Base-by-base conservation (phyloP, 2,113 vertebrate genomes). In the Alces alces region DNA sequence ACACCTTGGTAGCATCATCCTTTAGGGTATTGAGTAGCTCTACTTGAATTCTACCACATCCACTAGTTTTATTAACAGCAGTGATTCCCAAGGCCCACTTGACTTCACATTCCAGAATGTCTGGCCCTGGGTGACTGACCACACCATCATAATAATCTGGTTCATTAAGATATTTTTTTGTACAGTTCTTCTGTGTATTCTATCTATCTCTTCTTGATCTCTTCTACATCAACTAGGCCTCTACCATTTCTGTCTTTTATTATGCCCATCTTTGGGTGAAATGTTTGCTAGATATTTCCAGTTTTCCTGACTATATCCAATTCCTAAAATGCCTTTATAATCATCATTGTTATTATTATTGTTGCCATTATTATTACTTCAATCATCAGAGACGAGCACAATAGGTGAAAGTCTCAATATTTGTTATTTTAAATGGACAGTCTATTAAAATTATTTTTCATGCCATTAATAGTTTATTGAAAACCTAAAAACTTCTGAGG, bases 401-500 rank as follows among this genome's bases (percentile, higher is more conserved):
- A 11, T 82, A 86, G 6, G 28, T 89, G n/a, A 95, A 92, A 2
- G 3, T 1, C 1, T 96, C 28, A 60, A 36, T 76, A 36, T 64
- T 83, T 64, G 1, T 8, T 52, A 13, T 92, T 58, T 96, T 39
- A 87, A 96, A n/a, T 57, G 4, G 21, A 64, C 1, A 60, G 17
- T 43, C 19, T 83, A 95, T 92, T 50, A 47, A 91, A 91, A 57
- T 70, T 57, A 84, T 58, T 91, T 97, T 96, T 30, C 60, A 45
- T 1, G 73, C 13, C 54, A 19, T 86, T 82, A 82, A 84, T 47
- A 60, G 17, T 88, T 84, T 19, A 39, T 36, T 86, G 43, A 95
- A 70, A 96, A 90, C 90, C 45, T 5, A 60, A 95, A 43, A 73
- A 43, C 36, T 39, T 39, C 70, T 43, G 6, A 43, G 23, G 36